A percentile compares a stretch with the other conserved stretches of the same genome.
Evolutionary conservation across 2,888 invertebrate genomes (phyloP).

Genomic region (Aporophyla lueneburgensis): DNA sequence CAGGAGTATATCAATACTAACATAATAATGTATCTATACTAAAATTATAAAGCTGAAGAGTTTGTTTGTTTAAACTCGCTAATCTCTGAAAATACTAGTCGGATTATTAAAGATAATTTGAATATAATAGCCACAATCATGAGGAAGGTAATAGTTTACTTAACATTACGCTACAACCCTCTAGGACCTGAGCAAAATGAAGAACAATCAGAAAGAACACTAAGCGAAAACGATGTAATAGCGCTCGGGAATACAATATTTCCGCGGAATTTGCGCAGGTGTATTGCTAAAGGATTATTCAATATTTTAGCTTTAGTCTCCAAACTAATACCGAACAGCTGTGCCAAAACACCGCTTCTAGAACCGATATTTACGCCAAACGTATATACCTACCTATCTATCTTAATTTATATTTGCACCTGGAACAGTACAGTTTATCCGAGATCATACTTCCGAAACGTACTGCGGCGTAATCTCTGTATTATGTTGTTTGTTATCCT

Average conservation of each 20-base stretch:
- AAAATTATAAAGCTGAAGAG: too few relatives aligned
- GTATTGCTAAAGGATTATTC: constrained; percentile 36
- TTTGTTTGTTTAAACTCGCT: too few relatives aligned
- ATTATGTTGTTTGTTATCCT: constrained; percentile 36
- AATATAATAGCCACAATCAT: too few relatives aligned
- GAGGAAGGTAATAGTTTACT: too few relatives aligned
- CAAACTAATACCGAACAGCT: constrained; percentile 18
- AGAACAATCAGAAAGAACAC: too few relatives aligned
- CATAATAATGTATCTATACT: too few relatives aligned
- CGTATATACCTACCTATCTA: background rate
- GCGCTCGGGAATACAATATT: too few relatives aligned
- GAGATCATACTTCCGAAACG: constrained; percentile 38
- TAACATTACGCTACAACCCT: too few relatives aligned
- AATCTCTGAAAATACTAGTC: too few relatives aligned
- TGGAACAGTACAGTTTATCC: constrained; percentile 41
- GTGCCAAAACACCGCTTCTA: constrained; percentile 44
- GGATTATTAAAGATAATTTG: too few relatives aligned
- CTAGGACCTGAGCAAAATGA: too few relatives aligned
- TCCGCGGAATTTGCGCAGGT: constrained; percentile 6
- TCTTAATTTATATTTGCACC: constrained; percentile 31
- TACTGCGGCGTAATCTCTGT: constrained; percentile 10
- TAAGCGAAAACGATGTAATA: too few relatives aligned
- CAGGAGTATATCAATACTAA: constrained; percentile 1
- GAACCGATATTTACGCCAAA: constrained; percentile 29
- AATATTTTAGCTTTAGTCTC: constrained; percentile 27